Evolutionary conservation across 2,113 vertebrate species (phyloP).

Genomic region (Prunella fulvescens): DNA sequence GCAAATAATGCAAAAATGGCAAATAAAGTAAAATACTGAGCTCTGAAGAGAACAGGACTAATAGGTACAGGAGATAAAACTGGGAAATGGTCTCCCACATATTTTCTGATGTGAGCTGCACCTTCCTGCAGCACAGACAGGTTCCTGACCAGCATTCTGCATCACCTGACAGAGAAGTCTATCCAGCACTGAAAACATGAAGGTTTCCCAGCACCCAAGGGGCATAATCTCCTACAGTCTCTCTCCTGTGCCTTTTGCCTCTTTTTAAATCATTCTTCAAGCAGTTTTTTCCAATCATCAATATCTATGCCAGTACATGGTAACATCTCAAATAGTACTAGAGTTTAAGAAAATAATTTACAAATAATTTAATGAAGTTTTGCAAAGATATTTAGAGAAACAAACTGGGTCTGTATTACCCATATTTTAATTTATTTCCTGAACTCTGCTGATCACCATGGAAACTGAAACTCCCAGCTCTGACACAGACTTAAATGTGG

Average conservation of each 20-base stretch:
- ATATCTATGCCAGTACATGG: not conserved
- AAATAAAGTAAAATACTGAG: not conserved
- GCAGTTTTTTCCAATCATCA: not conserved
- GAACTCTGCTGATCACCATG: not conserved
- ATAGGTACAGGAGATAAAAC: fast-evolving
- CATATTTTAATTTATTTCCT: not conserved
- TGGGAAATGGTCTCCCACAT: not conserved
- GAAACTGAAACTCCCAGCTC: not conserved
- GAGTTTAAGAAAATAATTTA: not conserved
- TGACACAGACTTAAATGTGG: not conserved
- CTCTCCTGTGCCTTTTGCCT: not conserved
- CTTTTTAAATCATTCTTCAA: not conserved
- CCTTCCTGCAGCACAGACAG: not conserved
- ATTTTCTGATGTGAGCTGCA: not conserved
- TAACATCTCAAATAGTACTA: not conserved
- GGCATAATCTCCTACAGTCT: not conserved
- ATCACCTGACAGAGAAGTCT: not conserved
- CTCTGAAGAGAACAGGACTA: not conserved
- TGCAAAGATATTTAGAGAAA: not conserved
- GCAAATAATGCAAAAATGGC: not conserved
- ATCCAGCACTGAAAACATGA: fast-evolving
- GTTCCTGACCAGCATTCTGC: not conserved
- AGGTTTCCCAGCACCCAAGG: not conserved
- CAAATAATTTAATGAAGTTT: not conserved
- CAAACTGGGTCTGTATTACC: not conserved